A percentile compares a stretch with the other conserved stretches of the same genome.
These are phyloP conservation scores for Cosmia trapezina DNA, from an alignment of 2,888 invertebrate species.

Conservation along the genomic window DNA sequence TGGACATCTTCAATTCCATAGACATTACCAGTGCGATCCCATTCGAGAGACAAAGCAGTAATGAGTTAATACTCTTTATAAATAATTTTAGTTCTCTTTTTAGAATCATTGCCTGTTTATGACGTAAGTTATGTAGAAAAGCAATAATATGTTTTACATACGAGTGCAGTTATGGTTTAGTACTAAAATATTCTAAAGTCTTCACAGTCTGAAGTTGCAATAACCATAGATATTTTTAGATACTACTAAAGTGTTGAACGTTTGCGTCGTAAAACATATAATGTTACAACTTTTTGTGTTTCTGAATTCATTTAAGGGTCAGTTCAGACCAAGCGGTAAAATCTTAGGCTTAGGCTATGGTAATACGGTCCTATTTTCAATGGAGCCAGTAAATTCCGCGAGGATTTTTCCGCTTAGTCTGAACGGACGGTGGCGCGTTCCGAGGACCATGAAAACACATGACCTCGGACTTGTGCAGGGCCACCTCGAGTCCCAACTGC, in stretches of 20 bases:
- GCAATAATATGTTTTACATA: not conserved
- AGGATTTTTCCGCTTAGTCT: no score
- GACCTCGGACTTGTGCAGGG: no score
- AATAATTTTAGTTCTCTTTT: not conserved
- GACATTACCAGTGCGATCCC: not conserved
- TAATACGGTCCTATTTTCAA: no score
- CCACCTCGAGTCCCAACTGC: no score
- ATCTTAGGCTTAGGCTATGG: no score
- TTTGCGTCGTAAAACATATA: slow-evolving; percentile 14
- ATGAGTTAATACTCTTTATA: no score
- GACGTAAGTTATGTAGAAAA: not conserved
- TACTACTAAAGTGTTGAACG: slow-evolving; percentile 1
- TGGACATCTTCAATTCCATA: not conserved
- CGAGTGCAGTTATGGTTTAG: not conserved
- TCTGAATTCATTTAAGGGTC: no score
- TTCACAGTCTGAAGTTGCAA: slow-evolving; percentile 4
- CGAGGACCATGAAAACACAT: no score
- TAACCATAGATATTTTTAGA: slow-evolving; percentile 3
- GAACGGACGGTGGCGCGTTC: no score
- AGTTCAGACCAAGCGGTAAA: no score
- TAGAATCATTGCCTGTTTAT: not conserved
- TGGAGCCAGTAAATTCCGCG: no score
- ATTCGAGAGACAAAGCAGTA: not conserved
- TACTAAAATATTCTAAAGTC: slow-evolving; percentile 5
- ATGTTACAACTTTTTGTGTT: not conserved